phyloP scores from a whole-genome alignment of 2,797 vertebrate genomes.

The Miichthys miiuy region DNA sequence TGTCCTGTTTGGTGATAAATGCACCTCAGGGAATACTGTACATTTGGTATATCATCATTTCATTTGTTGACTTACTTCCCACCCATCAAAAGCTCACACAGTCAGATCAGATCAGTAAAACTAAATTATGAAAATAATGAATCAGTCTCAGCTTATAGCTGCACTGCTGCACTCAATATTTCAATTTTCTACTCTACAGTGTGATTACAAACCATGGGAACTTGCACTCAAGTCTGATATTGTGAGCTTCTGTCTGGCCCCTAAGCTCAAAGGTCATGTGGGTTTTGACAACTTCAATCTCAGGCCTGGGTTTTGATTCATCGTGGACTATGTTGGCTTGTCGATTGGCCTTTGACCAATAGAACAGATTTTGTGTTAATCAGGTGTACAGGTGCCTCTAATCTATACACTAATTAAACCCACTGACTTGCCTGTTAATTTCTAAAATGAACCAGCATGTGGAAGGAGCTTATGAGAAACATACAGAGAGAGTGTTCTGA shows the following conservation, averaged over 20 bases:
- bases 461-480: constrained; percentile 12
- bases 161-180: constrained; percentile 16
- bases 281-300: constrained; percentile 11
- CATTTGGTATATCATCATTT: constrained; percentile 4
- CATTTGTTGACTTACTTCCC: constrained; percentile 1
- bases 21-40: neutral
- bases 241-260: constrained; percentile 11
- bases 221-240: neutral
- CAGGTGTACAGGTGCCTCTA: constrained; percentile 18
- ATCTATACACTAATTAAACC: constrained; percentile 55
- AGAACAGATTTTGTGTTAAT: constrained; percentile 32
- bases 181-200: constrained; percentile 19
- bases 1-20: constrained; percentile 44
- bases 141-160: neutral
- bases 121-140: neutral
- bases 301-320: constrained; percentile 2
- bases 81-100: neutral
- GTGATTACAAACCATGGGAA: constrained; percentile 55
- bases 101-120: neutral
- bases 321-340: neutral
- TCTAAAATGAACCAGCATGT: neutral
- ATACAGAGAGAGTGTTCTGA: constrained; percentile 19
- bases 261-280: constrained; percentile 17
- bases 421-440: constrained; percentile 10
- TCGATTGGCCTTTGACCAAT: constrained; percentile 51